A percentile compares a stretch with the other conserved stretches of the same genome.
These are phyloP conservation scores for Forbesichthys papilliferus DNA, from an alignment of 2,113 vertebrate species.

Conservation along the genomic window DNA sequence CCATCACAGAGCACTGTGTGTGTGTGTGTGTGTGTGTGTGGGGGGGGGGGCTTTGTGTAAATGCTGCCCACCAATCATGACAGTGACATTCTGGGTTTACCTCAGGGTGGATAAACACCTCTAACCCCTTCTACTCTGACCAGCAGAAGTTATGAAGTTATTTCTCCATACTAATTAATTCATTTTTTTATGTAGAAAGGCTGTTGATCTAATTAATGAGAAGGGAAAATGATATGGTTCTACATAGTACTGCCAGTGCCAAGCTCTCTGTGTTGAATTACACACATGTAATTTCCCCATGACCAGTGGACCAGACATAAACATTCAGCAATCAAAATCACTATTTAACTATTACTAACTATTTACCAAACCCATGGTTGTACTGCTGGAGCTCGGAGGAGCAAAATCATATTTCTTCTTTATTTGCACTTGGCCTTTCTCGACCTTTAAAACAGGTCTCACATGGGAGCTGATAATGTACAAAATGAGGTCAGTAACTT, in stretches of 20 bases:
- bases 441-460: not conserved
- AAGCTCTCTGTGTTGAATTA: not conserved
- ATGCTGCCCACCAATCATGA: constrained; percentile 54
- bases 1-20: constrained; percentile 21
- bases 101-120: constrained; percentile 40
- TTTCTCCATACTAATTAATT: too few relatives aligned
- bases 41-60: constrained; percentile 23
- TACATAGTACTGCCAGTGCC: not conserved
- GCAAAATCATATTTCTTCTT: not conserved
- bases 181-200: too few relatives aligned
- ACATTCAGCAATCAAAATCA: too few relatives aligned
- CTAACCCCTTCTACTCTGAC: constrained; percentile 27
- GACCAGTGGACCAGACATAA: not conserved
- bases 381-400: not conserved
- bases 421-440: not conserved
- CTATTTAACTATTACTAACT: too few relatives aligned
- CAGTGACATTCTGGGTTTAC: constrained; percentile 45
- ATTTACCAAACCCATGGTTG: not conserved
- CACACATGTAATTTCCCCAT: not conserved
- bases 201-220: too few relatives aligned
- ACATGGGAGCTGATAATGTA: not conserved
- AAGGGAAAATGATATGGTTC: too few relatives aligned
- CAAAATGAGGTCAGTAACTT: not conserved
- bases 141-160: not conserved
- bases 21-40: not conserved